Percentiles rank a stretch among this genome's conserved stretches.
Conservation (phyloP, 2,888 invertebrate species). For the Adelphocoris suturalis region DNA sequence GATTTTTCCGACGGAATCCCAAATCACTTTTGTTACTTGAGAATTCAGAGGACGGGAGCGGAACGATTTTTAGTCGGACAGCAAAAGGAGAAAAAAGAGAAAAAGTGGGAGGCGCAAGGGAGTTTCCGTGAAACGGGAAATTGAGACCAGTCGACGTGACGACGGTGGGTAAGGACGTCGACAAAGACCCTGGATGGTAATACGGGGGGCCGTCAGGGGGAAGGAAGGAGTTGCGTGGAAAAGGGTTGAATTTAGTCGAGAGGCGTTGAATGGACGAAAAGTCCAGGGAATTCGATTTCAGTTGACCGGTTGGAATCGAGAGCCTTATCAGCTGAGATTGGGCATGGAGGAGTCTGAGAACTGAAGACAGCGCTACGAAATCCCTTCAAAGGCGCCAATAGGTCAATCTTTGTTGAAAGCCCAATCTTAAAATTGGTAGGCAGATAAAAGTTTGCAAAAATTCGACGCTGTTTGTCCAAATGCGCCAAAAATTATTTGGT, state of each 20-base stretch:
- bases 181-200: background rate
- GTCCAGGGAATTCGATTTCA: background rate
- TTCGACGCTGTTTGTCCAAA: too few relatives aligned
- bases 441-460: too few relatives aligned
- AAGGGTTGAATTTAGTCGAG: slow-evolving; percentile 10
- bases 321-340: background rate
- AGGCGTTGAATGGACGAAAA: background rate
- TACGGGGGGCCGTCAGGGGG: background rate
- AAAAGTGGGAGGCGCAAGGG: background rate
- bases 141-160: slow-evolving; percentile 48
- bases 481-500: too few relatives aligned
- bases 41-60: slow-evolving; percentile 41
- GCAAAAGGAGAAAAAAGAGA: background rate
- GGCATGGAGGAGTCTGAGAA: background rate
- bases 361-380: too few relatives aligned
- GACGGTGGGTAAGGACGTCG: background rate
- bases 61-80: slow-evolving; percentile 15
- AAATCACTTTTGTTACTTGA: slow-evolving; percentile 46
- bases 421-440: too few relatives aligned
- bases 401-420: too few relatives aligned
- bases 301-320: background rate
- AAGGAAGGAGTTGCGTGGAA: background rate
- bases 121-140: slow-evolving; percentile 44
- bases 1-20: slow-evolving; percentile 12
- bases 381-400: too few relatives aligned